Conservation (phyloP, 1,140 invertebrate species). For the Ceratitis capitata region DNA sequence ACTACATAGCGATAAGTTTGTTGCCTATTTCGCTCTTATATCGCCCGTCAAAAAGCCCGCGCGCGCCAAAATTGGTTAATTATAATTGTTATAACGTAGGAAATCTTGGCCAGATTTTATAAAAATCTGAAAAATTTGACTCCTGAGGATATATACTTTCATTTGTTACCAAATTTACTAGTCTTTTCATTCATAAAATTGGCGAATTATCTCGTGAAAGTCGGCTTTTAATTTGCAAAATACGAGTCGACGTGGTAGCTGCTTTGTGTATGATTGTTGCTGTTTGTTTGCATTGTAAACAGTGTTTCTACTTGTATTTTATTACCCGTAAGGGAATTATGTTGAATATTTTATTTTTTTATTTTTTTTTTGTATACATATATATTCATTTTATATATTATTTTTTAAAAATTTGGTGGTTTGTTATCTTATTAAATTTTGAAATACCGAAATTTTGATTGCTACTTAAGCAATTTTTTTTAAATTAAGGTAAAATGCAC, state of each 20-base stretch:
- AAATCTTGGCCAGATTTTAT: conserved; percentile 49
- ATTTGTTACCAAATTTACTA: not conserved
- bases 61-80: conserved; percentile 60
- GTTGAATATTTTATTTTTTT: not conserved
- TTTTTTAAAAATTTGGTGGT: not conserved
- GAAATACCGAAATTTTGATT: no score
- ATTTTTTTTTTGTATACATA: not conserved
- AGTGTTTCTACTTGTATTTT: conserved; percentile 50
- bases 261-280: conserved; percentile 51
- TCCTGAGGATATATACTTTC: conserved; percentile 50
- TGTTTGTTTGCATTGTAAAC: conserved; percentile 53
- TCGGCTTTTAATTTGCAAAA: conserved; percentile 52
- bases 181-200: conserved; percentile 50
- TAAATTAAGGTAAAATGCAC: not conserved
- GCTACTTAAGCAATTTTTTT: no score
- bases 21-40: conserved; percentile 32
- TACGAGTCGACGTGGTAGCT: conserved; percentile 44
- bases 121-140: conserved; percentile 51
- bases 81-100: conserved; percentile 48
- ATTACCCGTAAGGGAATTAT: not conserved
- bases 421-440: not conserved
- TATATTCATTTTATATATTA: no score
- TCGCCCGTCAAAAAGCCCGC: conserved; percentile 53
- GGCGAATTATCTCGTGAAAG: conserved; percentile 41
- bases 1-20: not conserved